These are phyloP conservation scores for Phaethornis superciliosus DNA, from an alignment of 2,113 vertebrate genomes.

Conservation along the genomic window DNA sequence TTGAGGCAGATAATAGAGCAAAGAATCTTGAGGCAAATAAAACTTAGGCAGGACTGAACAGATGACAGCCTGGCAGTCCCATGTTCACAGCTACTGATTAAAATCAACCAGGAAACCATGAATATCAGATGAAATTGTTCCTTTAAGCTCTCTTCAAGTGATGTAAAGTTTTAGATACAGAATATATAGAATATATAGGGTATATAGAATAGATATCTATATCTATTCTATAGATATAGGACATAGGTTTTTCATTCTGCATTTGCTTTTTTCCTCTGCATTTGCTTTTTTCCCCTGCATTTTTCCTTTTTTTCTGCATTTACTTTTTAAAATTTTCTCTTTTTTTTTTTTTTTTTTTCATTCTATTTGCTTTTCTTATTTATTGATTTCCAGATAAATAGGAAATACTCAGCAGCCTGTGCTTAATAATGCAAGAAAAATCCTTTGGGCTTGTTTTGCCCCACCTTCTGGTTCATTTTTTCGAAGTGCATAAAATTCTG, in stretches of 20 bases:
- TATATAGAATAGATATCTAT: too few species aligned
- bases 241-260: fast-evolving
- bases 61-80: neutral
- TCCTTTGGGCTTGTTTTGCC: neutral
- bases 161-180: too few species aligned
- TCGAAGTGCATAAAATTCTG: neutral
- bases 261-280: neutral
- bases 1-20: neutral
- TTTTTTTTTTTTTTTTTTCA: too few species aligned
- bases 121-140: neutral
- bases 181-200: too few species aligned
- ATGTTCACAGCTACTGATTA: neutral
- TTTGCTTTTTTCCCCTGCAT: neutral
- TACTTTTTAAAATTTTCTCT: too few species aligned
- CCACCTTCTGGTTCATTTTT: neutral
- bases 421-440: neutral
- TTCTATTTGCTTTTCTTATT: too few species aligned
- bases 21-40: neutral
- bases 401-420: neutral
- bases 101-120: constrained; percentile 32
- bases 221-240: too few species aligned
- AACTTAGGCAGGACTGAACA: neutral
- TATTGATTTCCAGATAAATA: too few species aligned
- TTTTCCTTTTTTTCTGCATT: too few species aligned
- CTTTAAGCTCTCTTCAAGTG: neutral